Evolutionary conservation across 2,888 invertebrate species (phyloP), one percentile per base, ranked within the genome.

Genomic region (Diaperis boleti): DNA sequence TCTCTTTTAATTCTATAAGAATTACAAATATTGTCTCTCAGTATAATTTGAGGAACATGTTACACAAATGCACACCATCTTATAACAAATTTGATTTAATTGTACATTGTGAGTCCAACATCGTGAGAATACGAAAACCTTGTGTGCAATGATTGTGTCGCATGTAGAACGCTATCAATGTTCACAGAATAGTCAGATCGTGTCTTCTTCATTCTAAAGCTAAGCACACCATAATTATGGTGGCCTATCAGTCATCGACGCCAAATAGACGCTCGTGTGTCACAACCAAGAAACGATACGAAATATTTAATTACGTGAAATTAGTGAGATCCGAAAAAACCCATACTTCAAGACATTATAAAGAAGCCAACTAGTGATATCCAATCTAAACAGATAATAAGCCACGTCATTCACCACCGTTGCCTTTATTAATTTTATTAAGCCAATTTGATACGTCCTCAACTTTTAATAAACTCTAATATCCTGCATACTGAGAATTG

Each of bases 81-180:
- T n/a, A n/a, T n/a, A n/a, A n/a, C n/a, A n/a, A n/a, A n/a, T n/a
- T n/a, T n/a, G n/a, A n/a, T n/a, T n/a, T n/a, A n/a, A n/a, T n/a
- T n/a, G n/a, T n/a, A n/a, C n/a, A n/a, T n/a, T n/a, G n/a, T n/a
- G n/a, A n/a, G n/a, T n/a, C n/a, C n/a, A n/a, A 68, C 66, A 69
- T 68, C 72, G 70, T 71, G 72, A 70, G 73, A 71, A 71, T 67
- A 67, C 64, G 65, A 69, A 66, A 61, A 65, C 70, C 72, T 70
- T 71, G 73, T 73, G 72, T 72, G 72, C 70, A 71, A 67, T 69
- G 72, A 73, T 73, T 73, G 72, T 74, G 72, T 73, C 74, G 74
- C 72, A 72, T 72, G 73, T 72, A 72, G 70, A 72, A 66, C 69
- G 66, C 68, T 70, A 72, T 71, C 71, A 62, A 50, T 49, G 59